Conservation (phyloP, 2,888 invertebrate species). For the Acholoe squamosa region DNA sequence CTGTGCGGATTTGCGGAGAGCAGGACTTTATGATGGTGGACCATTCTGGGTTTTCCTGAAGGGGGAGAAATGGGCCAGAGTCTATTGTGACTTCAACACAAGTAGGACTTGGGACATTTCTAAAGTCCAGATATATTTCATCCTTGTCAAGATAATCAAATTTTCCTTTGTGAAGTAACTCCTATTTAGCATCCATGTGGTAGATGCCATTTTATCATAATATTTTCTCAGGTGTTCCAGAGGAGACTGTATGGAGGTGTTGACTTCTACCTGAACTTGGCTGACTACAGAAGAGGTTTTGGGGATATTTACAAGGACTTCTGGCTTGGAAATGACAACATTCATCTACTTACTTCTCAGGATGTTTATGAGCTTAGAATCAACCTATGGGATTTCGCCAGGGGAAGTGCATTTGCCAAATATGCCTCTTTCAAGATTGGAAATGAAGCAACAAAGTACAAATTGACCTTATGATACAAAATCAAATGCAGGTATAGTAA, state of each 20-base stretch:
- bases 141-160: too few species aligned
- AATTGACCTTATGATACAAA: not conserved
- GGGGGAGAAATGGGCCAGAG: not conserved
- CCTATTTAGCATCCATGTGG: too few species aligned
- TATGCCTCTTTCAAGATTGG: slow-evolving; percentile 55
- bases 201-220: too few species aligned
- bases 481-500: not conserved
- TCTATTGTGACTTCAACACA: slow-evolving; percentile 2
- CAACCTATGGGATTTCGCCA: slow-evolving; percentile 68
- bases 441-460: not conserved
- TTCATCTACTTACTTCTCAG: slow-evolving; percentile 58
- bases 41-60: slow-evolving; percentile 12
- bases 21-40: not conserved
- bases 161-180: too few species aligned
- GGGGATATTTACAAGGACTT: slow-evolving; percentile 16
- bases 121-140: too few species aligned
- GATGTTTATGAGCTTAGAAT: slow-evolving; percentile 70
- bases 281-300: slow-evolving; percentile 52
- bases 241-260: slow-evolving; percentile 31
- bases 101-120: too few species aligned
- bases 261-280: slow-evolving; percentile 36
- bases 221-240: slow-evolving; percentile 31
- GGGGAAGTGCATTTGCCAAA: slow-evolving; percentile 65
- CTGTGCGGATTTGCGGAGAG: not conserved
- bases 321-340: slow-evolving; percentile 39